Conservation (phyloP, 2,888 invertebrate genomes). For the Altica lythri region DNA sequence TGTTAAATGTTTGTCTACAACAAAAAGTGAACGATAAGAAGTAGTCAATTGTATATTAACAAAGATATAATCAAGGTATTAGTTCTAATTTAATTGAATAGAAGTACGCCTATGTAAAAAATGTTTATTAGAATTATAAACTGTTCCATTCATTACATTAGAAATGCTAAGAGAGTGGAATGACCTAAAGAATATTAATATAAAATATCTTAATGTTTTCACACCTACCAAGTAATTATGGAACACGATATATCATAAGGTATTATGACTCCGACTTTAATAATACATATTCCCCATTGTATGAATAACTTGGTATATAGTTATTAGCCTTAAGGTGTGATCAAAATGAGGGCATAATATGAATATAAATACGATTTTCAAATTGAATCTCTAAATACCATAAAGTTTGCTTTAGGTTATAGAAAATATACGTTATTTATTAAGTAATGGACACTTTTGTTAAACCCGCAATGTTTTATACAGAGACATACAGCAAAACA, state of each 20-base stretch:
- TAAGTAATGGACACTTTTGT: too few relatives aligned
- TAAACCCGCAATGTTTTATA: too few relatives aligned
- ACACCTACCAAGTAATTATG: conserved; percentile 27
- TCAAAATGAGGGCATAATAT: conserved; percentile 25
- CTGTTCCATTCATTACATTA: not conserved
- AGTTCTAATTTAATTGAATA: too few relatives aligned
- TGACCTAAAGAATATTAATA: conserved; percentile 24
- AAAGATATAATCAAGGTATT: too few relatives aligned
- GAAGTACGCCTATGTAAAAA: too few relatives aligned
- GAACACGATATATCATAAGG: conserved; percentile 23
- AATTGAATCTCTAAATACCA: conserved; percentile 18
- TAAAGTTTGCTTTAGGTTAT: not conserved
- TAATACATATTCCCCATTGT: conserved; percentile 24
- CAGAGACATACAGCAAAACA: too few relatives aligned
- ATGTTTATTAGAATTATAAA: not conserved
- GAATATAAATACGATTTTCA: conserved; percentile 21
- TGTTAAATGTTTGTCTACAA: too few relatives aligned
- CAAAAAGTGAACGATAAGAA: too few relatives aligned
- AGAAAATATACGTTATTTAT: not conserved
- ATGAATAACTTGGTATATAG: conserved; percentile 16
- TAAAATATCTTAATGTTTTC: conserved; percentile 27
- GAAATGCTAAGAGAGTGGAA: conserved; percentile 6
- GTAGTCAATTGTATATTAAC: too few relatives aligned
- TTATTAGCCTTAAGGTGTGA: conserved; percentile 26
- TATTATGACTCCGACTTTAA: conserved; percentile 12